Evolutionary conservation across 2,797 vertebrate species (phyloP).

Genomic region (Sebastes flavidus): DNA sequence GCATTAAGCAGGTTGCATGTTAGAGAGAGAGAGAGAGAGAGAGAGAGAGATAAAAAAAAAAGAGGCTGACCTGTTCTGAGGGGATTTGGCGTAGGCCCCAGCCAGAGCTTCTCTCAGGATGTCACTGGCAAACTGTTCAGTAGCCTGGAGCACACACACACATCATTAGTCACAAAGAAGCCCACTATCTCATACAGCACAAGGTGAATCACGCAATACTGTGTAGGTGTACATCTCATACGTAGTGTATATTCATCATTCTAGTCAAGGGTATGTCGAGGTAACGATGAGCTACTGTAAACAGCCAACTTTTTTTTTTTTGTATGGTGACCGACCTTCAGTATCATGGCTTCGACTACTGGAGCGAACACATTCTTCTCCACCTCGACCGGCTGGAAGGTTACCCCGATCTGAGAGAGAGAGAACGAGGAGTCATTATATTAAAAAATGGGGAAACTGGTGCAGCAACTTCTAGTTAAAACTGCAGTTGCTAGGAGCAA

Average conservation of each 20-base stretch:
- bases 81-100: constrained; percentile 87
- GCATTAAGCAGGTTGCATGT: constrained; percentile 28
- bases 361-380: constrained; percentile 93
- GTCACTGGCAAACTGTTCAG: constrained; percentile 94
- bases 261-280: background rate
- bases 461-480: background rate
- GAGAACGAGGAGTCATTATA: constrained; percentile 3
- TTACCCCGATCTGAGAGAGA: constrained; percentile 89
- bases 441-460: background rate
- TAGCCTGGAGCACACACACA: constrained; percentile 82
- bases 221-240: background rate
- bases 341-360: constrained; percentile 93
- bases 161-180: constrained; percentile 28
- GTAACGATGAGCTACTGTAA: background rate
- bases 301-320: background rate
- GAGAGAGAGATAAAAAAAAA: background rate
- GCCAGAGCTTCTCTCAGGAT: constrained; percentile 93
- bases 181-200: background rate
- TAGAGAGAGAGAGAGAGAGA: background rate
- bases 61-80: constrained; percentile 91
- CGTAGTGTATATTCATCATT: constrained; percentile 16
- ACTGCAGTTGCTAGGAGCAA: background rate
- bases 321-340: constrained; percentile 86
- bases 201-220: constrained; percentile 30
- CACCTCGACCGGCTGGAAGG: constrained; percentile 91